Evolutionary conservation across 92 coral and sea anemone species (phyloP).

Genomic region (Parazoanthus darwini): DNA sequence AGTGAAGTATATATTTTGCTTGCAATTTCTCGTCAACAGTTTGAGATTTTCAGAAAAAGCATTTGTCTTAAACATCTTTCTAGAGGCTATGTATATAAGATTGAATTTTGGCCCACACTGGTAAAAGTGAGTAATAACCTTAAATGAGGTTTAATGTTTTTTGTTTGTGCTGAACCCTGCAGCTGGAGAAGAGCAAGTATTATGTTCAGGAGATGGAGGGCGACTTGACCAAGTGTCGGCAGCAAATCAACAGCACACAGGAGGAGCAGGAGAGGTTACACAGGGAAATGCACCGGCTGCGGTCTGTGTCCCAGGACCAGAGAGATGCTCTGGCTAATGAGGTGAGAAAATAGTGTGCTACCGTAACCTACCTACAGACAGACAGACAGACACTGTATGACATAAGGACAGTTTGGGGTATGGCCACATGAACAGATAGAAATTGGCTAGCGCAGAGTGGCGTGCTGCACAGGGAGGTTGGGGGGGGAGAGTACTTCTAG

Average conservation of each 20-base stretch:
- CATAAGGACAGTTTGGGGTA: too few relatives aligned
- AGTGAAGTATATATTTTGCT: too few relatives aligned
- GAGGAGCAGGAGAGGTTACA: constrained; percentile 69
- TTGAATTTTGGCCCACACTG: too few relatives aligned
- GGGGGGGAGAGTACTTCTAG: too few relatives aligned
- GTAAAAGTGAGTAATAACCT: too few relatives aligned
- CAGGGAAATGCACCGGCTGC: constrained; percentile 68
- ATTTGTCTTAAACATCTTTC: too few relatives aligned
- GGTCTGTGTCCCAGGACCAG: constrained; percentile 82
- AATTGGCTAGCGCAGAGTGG: too few relatives aligned
- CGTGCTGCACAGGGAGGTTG: too few relatives aligned
- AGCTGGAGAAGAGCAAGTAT: constrained; percentile 85
- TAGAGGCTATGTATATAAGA: too few relatives aligned
- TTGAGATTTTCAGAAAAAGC: too few relatives aligned
- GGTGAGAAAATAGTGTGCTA: constrained; percentile 52
- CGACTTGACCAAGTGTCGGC: constrained; percentile 77
- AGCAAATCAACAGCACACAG: constrained; percentile 65
- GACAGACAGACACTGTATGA: neutral
- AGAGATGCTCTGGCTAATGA: constrained; percentile 95
- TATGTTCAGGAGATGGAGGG: constrained; percentile 79
- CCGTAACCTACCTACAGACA: neutral
- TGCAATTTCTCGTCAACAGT: too few relatives aligned
- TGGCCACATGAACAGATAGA: too few relatives aligned
- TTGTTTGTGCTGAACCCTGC: neutral
- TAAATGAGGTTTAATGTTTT: neutral